Conservation (phyloP, 1,140 invertebrate species). For the Drosophila bifasciata region DNA sequence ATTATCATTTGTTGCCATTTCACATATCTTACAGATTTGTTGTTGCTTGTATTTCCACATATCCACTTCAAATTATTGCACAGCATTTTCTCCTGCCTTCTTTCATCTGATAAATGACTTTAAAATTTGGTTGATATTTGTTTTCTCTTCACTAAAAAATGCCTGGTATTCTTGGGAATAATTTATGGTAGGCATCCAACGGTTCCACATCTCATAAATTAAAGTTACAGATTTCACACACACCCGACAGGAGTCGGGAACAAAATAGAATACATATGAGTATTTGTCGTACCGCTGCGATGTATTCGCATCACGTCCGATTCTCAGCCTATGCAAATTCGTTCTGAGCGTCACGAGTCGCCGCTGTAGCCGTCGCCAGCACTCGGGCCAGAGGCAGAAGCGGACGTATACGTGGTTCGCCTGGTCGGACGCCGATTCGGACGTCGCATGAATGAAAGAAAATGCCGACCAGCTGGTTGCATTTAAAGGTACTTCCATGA, state of each 20-base stretch:
- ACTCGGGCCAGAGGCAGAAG: conserved; percentile 1
- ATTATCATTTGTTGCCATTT: neutral
- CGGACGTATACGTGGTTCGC: neutral
- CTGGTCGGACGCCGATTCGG: neutral
- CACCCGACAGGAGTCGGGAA: conserved; percentile 26
- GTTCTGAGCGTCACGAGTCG: conserved; percentile 48
- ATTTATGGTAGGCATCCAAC: conserved; percentile 61
- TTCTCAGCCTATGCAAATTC: conserved; percentile 66
- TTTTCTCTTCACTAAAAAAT: conserved; percentile 45
- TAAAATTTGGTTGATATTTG: conserved; percentile 51
- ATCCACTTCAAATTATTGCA: conserved; percentile 44
- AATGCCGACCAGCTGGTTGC: conserved; percentile 9
- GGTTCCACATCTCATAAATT: conserved; percentile 70
- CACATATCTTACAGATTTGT: neutral
- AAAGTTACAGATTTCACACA: conserved; percentile 59
- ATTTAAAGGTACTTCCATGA: neutral
- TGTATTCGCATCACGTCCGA: conserved; percentile 62
- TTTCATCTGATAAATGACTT: conserved; percentile 62
- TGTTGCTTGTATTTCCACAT: conserved; percentile 49
- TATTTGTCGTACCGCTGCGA: conserved; percentile 51
- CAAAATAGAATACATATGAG: neutral
- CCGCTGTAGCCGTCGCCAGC: conserved; percentile 6
- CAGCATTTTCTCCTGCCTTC: conserved; percentile 27
- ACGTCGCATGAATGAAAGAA: conserved; percentile 2
- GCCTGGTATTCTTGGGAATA: conserved; percentile 56